Base-by-base conservation (phyloP, 2,888 invertebrate species). In the Drosophila buzzatii region DNA sequence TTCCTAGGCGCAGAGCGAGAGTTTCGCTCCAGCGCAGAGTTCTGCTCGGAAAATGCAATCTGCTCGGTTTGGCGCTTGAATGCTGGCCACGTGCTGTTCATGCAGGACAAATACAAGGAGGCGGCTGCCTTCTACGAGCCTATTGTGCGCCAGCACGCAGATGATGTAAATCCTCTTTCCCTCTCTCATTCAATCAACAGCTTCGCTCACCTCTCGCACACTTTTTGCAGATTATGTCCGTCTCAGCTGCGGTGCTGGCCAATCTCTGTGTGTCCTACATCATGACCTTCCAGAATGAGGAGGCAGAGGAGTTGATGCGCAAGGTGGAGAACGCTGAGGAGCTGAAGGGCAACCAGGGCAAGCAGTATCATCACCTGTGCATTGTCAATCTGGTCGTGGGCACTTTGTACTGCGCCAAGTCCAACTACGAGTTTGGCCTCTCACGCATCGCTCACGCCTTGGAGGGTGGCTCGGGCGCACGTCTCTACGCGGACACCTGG, bases 281-380 rank as follows among this genome's bases (percentile, higher is more conserved):
- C 85, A 99, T 99, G 99, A 99, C 98, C 2, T 97, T 98, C 58
- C 98, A 99, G 93, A 99, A 99, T 92, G 98, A 99, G 92, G 99
- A 99, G 94, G 99, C 99, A 14, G 99, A 99, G 93, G 99, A 99
- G 90, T 94, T 99, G 63, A 99, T 99, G 99, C 95, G 99, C 60
- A 99, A 99, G 94, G 99, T 99, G 80, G 99, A 99, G 92, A 98
- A 98, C 84, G 99, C 99, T 91, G 99, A 99, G 92, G 99, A 99
- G 91, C 96, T 97, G 74, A 95, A 98, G 85, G 96, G 97, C 69
- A 97, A 97, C 90, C 83, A 89, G 79, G 97, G 98, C 91, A 98
- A 98, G 0, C 97, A 98, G 53, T 97, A 97, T 92, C 99, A 99
- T 93, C 99, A 99, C 92, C 94, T 99, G 59, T 99, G 99, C 92